A percentile compares a stretch with the other conserved stretches of the same genome.
Evolutionary conservation across 2,113 vertebrate species (phyloP).

Genomic region (Benitochromis conjunctus): DNA sequence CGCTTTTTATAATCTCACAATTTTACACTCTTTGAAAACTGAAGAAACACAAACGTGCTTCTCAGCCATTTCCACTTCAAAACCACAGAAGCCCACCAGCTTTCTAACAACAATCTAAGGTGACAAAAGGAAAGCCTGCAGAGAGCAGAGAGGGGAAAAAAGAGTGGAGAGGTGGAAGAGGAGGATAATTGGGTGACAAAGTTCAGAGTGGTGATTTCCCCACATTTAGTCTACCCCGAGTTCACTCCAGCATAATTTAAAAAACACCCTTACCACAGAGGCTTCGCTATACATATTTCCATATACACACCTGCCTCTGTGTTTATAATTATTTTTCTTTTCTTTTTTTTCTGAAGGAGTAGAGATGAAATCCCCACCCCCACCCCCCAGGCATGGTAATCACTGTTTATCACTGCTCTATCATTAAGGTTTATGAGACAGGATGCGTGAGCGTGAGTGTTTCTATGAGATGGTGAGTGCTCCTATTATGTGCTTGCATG

Average conservation of each 20-base stretch:
- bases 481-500: constrained; percentile 51
- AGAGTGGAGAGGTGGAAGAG: constrained; percentile 1
- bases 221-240: constrained; percentile 11
- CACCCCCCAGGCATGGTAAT: constrained; percentile 44
- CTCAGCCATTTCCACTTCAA: constrained; percentile 16
- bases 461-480: constrained; percentile 43
- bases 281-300: not conserved
- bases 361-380: constrained; percentile 10
- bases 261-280: not conserved
- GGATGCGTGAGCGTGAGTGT: constrained; percentile 55
- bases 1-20: not conserved
- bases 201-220: constrained; percentile 47
- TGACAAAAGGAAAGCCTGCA: not conserved
- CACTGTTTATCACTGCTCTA: constrained; percentile 59
- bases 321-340: constrained; percentile 23
- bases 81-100: constrained; percentile 22
- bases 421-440: constrained; percentile 73
- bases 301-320: constrained; percentile 40
- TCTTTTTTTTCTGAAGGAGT: not conserved
- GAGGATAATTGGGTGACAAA: constrained; percentile 44
- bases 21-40: not conserved
- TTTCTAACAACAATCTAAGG: constrained; percentile 31
- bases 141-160: not conserved
- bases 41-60: not conserved
- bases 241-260: constrained; percentile 34